Conservation (phyloP, 2,797 vertebrate species). For the Petrocephalus schoutedeni region DNA sequence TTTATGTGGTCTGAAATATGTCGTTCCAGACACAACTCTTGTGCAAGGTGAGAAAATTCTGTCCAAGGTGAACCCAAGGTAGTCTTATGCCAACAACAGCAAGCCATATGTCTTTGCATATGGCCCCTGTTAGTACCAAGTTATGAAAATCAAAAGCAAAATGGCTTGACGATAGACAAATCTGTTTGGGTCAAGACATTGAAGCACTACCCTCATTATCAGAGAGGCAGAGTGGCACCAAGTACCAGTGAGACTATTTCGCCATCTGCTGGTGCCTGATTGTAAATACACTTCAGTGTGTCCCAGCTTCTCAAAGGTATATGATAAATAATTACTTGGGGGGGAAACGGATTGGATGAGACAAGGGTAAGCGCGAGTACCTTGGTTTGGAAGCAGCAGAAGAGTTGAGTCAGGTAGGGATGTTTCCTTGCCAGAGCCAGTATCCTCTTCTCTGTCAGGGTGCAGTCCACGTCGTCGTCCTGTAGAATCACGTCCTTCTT, state of each 20-base stretch:
- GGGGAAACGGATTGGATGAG: background rate
- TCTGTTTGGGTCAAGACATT: background rate
- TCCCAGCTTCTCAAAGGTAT: background rate
- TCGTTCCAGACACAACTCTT: background rate
- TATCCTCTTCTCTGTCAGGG: slow-evolving; percentile 93
- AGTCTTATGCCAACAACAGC: background rate
- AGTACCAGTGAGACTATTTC: background rate
- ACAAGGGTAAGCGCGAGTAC: slow-evolving; percentile 45
- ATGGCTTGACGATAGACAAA: background rate
- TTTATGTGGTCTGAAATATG: background rate
- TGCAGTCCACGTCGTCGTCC: slow-evolving; percentile 95
- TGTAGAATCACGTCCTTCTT: slow-evolving; percentile 96
- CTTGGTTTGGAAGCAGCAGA: slow-evolving; percentile 98
- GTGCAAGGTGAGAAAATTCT: background rate
- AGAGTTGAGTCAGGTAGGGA: slow-evolving; percentile 91
- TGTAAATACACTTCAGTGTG: background rate
- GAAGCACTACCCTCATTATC: background rate
- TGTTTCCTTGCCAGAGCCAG: slow-evolving; percentile 86
- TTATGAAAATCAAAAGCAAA: slow-evolving; percentile 4
- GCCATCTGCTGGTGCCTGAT: slow-evolving; percentile 20
- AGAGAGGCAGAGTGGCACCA: background rate
- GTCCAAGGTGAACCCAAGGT: background rate
- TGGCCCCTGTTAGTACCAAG: background rate
- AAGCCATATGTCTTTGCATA: background rate
- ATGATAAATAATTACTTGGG: background rate